These are phyloP conservation scores for Cancer borealis DNA, from an alignment of 2,888 invertebrate species.

Conservation along the genomic window DNA sequence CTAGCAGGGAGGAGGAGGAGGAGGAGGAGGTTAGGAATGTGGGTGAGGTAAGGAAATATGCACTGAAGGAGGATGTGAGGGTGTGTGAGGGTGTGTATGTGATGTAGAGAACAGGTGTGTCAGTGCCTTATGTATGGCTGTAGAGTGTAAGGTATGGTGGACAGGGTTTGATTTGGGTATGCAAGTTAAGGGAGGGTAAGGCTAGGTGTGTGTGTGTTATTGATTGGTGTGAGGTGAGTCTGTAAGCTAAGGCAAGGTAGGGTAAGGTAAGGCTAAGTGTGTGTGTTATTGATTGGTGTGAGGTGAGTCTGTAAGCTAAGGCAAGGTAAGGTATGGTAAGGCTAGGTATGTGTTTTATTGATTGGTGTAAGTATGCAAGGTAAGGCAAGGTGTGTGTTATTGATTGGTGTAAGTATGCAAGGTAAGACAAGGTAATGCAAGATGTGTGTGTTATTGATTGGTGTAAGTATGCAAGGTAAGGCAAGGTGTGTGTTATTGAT, in stretches of 20 bases:
- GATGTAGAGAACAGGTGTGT: neutral
- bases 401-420: neutral
- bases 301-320: too few species aligned
- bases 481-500: neutral
- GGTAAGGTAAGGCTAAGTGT: neutral
- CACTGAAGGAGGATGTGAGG: too few species aligned
- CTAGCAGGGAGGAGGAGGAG: conserved; percentile 37
- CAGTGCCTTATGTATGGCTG: neutral
- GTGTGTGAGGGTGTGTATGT: neutral
- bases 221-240: neutral
- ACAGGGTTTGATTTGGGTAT: too few species aligned
- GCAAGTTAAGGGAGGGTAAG: too few species aligned
- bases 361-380: neutral
- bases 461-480: neutral
- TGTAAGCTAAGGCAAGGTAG: neutral
- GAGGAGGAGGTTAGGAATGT: neutral
- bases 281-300: neutral
- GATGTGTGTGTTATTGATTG: neutral
- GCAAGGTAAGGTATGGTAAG: neutral
- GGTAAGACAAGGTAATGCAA: neutral
- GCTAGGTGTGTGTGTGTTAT: neutral
- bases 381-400: neutral
- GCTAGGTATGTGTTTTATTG: neutral
- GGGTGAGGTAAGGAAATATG: too few species aligned
- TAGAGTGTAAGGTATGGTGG: too few species aligned